A percentile compares a stretch with the other conserved stretches of the same genome.
Conservation (phyloP, 2,797 vertebrate species). For the Garrulus glandarius region DNA sequence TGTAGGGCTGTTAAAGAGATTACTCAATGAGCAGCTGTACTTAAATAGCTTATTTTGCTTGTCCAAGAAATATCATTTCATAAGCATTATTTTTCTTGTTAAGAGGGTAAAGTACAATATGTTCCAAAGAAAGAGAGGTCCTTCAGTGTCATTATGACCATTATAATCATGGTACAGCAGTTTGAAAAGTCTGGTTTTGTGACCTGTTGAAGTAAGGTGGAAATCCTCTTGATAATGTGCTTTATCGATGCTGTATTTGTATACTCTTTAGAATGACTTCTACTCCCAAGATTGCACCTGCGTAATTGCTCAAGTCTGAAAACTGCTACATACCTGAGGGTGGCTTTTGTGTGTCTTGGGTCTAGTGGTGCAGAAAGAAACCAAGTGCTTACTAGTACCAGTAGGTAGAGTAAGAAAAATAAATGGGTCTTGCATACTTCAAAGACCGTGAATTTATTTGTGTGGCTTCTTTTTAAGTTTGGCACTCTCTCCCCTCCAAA, state of each 20-base stretch:
- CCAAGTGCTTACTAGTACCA: neutral
- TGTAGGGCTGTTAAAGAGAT: neutral
- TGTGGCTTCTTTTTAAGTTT: neutral
- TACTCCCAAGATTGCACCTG: neutral
- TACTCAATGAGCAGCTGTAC: neutral
- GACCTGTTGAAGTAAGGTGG: neutral
- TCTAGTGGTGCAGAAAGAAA: neutral
- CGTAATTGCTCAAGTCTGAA: neutral
- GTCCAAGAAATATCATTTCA: neutral
- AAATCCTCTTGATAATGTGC: neutral
- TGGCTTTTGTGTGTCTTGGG: neutral
- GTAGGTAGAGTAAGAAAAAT: neutral
- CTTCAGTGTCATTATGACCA: neutral
- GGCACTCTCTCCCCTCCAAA: rapidly evolving
- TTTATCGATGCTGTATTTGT: neutral
- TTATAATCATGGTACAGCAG: neutral
- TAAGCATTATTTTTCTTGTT: neutral
- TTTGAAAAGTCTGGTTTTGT: neutral
- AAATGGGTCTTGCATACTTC: neutral
- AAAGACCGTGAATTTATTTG: neutral
- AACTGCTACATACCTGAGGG: neutral
- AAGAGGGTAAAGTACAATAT: neutral
- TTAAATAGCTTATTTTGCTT: neutral
- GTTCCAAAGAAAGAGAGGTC: neutral
- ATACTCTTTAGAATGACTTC: neutral